Conservation (phyloP, 92 coral and sea anemone genomes). For the Siderastrea siderea region DNA sequence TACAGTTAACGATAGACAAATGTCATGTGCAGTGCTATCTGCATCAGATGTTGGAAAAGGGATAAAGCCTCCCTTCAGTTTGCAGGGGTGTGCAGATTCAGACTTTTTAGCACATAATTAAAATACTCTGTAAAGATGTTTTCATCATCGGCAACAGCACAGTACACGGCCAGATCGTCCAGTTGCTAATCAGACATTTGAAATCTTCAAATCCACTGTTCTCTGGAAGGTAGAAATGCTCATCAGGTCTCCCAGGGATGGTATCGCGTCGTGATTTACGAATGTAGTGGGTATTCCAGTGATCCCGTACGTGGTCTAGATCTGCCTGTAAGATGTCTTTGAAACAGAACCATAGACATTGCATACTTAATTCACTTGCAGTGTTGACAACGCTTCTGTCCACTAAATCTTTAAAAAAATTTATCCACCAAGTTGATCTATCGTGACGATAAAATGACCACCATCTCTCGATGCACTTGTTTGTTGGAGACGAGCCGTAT, state of each 20-base stretch:
- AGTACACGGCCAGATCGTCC: constrained; percentile 41
- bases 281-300: constrained; percentile 75
- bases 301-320: constrained; percentile 49
- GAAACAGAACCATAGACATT: constrained; percentile 73
- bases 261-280: constrained; percentile 59
- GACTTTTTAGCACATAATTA: neutral
- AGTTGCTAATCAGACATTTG: constrained; percentile 25
- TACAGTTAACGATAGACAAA: no score
- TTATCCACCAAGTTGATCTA: constrained; percentile 44
- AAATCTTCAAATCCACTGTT: constrained; percentile 50
- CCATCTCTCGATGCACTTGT: constrained; percentile 55
- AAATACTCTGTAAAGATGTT: constrained; percentile 12
- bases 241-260: constrained; percentile 65
- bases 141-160: constrained; percentile 7
- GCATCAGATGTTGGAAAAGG: no score
- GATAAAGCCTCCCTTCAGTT: no score
- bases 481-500: constrained; percentile 50
- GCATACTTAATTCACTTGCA: constrained; percentile 53
- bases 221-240: constrained; percentile 56
- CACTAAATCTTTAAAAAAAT: constrained; percentile 57
- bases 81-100: no score
- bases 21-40: no score
- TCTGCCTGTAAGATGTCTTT: constrained; percentile 45
- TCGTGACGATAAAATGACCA: constrained; percentile 38
- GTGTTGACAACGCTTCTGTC: constrained; percentile 60